Evolutionary conservation across 2,888 invertebrate species (phyloP), one percentile per base, ranked within the genome.

Genomic region (Branchellion lobata): DNA sequence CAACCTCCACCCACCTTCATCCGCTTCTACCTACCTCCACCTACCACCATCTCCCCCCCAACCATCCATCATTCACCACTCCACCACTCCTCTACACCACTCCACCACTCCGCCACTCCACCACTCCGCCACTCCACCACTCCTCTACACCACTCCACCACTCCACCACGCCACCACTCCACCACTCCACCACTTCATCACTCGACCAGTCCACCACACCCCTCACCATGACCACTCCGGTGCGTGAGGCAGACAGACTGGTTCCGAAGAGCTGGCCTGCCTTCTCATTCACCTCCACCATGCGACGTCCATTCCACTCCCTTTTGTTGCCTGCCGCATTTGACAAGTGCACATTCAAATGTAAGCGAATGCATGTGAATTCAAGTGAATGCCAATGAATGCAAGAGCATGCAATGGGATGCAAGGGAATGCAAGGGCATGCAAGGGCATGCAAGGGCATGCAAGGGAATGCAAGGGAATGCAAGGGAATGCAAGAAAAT

Each of bases 241-340:
- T 57, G 21, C 21, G 61, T 14, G 61, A 57, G 3, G 61, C 61
- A 57, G 61, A 57, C 3, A 57, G 61, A 57, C n/a, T 24, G 61
- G n/a, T 18, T 18, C 61, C 61, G 24, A 57, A 57, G 3, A 57
- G n/a, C 61, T 57, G 61, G n/a, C n/a, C 61, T 24, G 24, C 61
- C 24, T 57, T 57, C 21, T 57, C 61, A 57, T 57, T n/a, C 61
- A 57, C 61, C 24, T 57, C 61, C 61, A 57, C 61, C 61, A 57
- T 3, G 11, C 61, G 21, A 14, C 61, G 21, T 18, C 61, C 61
- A 57, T 57, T 24, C 61, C 61, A 57, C 61, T 57, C 61, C 21
- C 24, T 18, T 57, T 5, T 57, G 61, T 57, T 57, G 61, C 61
- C 61, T 57, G 21, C 24, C 24, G n/a, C 24, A n/a, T 24, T n/a